A percentile compares a stretch with the other conserved stretches of the same genome.
Conservation (phyloP, 2,888 invertebrate genomes). For the Ectropis crepuscularia region DNA sequence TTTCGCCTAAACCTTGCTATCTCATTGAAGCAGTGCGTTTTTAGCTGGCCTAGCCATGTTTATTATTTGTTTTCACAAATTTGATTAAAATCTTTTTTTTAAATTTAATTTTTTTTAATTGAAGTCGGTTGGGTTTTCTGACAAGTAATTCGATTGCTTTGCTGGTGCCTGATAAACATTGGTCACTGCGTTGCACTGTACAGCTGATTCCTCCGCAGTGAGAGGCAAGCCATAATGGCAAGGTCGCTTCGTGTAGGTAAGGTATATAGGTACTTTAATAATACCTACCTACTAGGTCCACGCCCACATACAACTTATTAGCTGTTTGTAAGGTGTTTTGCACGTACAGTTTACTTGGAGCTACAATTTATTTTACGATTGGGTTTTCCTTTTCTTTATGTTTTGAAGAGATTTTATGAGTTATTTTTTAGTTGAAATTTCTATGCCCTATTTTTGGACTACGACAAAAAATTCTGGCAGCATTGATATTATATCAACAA, state of each 20-base stretch:
- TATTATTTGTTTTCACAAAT: no score
- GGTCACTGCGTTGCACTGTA: slow-evolving; percentile 38
- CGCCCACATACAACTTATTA: slow-evolving; percentile 17
- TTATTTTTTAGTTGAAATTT: no score
- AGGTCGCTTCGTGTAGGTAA: slow-evolving; percentile 45
- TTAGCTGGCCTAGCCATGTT: no score
- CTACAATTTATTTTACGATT: neutral
- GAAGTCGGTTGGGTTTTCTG: neutral
- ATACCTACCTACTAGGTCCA: slow-evolving; percentile 13
- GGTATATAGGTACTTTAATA: slow-evolving; percentile 15
- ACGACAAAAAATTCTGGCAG: no score
- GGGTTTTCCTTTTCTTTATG: neutral
- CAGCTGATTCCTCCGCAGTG: slow-evolving; percentile 43
- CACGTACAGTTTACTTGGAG: slow-evolving; percentile 6
- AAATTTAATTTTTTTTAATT: neutral
- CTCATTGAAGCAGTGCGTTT: neutral
- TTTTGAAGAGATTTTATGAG: no score
- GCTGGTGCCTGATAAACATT: neutral
- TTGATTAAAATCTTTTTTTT: no score
- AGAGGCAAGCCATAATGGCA: slow-evolving; percentile 47
- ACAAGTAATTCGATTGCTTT: neutral
- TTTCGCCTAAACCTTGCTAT: neutral
- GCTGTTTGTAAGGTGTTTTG: slow-evolving; percentile 12
- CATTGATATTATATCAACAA: no score
- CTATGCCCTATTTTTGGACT: no score